These are phyloP conservation scores for Oreonectes daqikongensis DNA, from an alignment of 2,797 vertebrate species.

Conservation along the genomic window DNA sequence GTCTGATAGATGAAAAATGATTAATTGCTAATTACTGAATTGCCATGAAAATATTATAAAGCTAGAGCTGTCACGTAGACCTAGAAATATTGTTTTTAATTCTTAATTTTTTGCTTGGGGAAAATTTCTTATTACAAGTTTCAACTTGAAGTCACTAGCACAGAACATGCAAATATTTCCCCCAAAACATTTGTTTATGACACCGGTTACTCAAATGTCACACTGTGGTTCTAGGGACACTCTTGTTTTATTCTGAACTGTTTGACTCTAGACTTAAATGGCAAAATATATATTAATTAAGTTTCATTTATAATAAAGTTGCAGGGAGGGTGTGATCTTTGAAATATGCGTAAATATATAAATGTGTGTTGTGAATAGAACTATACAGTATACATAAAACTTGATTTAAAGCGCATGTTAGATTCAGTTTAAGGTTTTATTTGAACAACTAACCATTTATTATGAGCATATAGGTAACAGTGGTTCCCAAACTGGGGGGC, in stretches of 20 bases:
- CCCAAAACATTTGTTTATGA: slow-evolving; percentile 44
- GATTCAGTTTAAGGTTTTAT: no score
- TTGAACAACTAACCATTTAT: no score
- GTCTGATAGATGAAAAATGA: neutral
- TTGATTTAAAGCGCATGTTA: no score
- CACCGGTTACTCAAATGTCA: slow-evolving; percentile 36
- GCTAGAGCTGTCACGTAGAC: neutral
- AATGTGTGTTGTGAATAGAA: no score
- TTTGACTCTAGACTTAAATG: no score
- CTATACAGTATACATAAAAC: no score
- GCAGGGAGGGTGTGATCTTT: no score
- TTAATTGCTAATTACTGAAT: slow-evolving; percentile 6
- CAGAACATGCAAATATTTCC: slow-evolving; percentile 45
- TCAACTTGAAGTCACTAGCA: slow-evolving; percentile 10
- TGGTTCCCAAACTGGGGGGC: no score
- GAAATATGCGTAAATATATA: no score
- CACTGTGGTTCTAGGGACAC: neutral
- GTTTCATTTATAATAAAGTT: neutral
- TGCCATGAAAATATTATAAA: neutral
- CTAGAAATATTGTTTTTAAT: neutral
- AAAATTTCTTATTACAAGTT: slow-evolving; percentile 9
- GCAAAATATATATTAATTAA: neutral
- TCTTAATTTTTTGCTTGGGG: neutral
- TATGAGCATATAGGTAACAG: neutral
- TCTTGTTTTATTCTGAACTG: no score